phyloP scores from a whole-genome alignment of 2,797 vertebrate species.

The Sebastolobus alascanus region DNA sequence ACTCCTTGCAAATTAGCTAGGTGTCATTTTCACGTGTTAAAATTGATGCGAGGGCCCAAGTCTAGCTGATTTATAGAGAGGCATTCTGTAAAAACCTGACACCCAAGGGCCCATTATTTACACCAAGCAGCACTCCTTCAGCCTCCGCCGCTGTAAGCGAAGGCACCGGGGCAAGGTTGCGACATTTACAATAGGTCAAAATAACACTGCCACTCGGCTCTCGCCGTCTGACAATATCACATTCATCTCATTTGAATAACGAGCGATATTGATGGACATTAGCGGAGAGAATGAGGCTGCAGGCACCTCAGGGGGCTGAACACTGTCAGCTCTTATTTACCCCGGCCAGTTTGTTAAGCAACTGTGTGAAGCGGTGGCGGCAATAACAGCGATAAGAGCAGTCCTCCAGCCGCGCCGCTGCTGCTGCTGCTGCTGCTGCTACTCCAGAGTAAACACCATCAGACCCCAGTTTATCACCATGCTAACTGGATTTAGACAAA shows the following conservation, averaged over 20 bases:
- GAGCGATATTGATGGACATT: constrained; percentile 85
- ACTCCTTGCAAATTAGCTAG: constrained; percentile 80
- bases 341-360: constrained; percentile 69
- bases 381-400: constrained; percentile 79
- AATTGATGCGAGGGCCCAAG: constrained; percentile 83
- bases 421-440: constrained; percentile 30
- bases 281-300: constrained; percentile 73
- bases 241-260: constrained; percentile 94
- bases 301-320: constrained; percentile 68
- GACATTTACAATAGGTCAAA: constrained; percentile 90
- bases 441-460: constrained; percentile 76
- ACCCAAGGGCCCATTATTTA: constrained; percentile 84
- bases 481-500: constrained; percentile 82
- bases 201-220: constrained; percentile 82
- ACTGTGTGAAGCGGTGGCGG: constrained; percentile 68
- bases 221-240: constrained; percentile 80
- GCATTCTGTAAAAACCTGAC: constrained; percentile 77
- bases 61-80: constrained; percentile 85
- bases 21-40: constrained; percentile 82
- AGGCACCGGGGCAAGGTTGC: constrained; percentile 82
- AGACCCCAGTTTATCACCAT: constrained; percentile 77
- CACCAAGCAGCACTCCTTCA: constrained; percentile 63
- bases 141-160: constrained; percentile 54
- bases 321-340: constrained; percentile 77
- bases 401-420: constrained; percentile 60